Conservation (phyloP, 1,140 invertebrate genomes). For the Harpegnathos saltator region DNA sequence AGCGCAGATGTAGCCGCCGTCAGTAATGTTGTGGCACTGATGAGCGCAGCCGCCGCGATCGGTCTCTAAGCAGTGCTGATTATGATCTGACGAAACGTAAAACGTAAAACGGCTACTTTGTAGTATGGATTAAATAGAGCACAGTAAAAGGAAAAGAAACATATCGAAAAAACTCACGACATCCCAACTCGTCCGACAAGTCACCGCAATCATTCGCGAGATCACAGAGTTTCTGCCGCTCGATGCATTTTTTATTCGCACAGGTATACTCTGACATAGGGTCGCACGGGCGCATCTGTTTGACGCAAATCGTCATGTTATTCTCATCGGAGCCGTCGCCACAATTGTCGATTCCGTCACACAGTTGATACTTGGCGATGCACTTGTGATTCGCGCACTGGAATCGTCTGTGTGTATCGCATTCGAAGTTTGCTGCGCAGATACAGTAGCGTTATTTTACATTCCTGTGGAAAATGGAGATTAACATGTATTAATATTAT, state of each 20-base stretch:
- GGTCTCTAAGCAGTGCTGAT: conserved; percentile 89
- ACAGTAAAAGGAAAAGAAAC: background rate
- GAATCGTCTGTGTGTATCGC: conserved; percentile 92
- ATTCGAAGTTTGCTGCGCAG: conserved; percentile 91
- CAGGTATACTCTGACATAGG: conserved; percentile 93
- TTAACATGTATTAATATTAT: background rate
- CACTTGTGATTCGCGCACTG: conserved; percentile 96
- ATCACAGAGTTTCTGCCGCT: conserved; percentile 93
- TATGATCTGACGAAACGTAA: conserved; percentile 86
- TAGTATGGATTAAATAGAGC: background rate
- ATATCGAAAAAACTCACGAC: conserved; percentile 88
- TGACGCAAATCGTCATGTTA: conserved; percentile 94
- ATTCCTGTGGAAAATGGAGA: background rate
- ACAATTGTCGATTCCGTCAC: conserved; percentile 96
- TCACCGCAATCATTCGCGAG: conserved; percentile 93
- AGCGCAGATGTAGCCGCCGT: conserved; percentile 94
- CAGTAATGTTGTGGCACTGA: conserved; percentile 94
- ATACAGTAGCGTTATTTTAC: conserved; percentile 43
- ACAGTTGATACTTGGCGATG: conserved; percentile 93
- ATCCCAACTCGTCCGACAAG: conserved; percentile 95
- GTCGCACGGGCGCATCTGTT: conserved; percentile 91
- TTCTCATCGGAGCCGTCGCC: conserved; percentile 97
- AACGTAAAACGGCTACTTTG: background rate
- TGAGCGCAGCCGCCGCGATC: conserved; percentile 97
- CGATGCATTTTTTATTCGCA: conserved; percentile 96